A percentile compares a stretch with the other conserved stretches of the same genome.
phyloP scores from a whole-genome alignment of 1,140 invertebrate species.

The Anagrus nilaparvatae region DNA sequence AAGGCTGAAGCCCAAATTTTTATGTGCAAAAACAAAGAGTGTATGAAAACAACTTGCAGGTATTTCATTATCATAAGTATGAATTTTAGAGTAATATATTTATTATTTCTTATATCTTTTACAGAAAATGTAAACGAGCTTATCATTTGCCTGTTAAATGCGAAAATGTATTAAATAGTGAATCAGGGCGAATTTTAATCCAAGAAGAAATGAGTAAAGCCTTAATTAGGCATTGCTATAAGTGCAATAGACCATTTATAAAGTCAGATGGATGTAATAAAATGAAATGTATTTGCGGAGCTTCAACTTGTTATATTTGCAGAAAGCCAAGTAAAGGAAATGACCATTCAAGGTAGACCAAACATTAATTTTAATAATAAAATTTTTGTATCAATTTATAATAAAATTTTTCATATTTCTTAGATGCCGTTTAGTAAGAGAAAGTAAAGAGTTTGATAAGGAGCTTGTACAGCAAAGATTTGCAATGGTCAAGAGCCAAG shows the following conservation, averaged over 20 bases:
- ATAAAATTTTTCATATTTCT: no score
- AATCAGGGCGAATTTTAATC: conserved; percentile 44
- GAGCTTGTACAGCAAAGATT: no score
- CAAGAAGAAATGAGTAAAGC: conserved; percentile 57
- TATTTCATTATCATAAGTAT: conserved; percentile 10
- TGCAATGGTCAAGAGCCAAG: no score
- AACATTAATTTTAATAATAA: no score
- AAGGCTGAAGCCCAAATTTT: conserved; percentile 50
- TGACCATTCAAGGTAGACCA: no score
- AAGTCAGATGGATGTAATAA: conserved; percentile 58
- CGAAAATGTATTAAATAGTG: conserved; percentile 44
- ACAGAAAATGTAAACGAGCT: conserved; percentile 46
- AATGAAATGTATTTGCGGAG: conserved; percentile 56
- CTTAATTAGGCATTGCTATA: conserved; percentile 48
- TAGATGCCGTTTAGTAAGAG: no score
- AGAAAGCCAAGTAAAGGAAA: no score
- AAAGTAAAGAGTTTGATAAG: no score
- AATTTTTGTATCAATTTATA: no score
- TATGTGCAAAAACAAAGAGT: conserved; percentile 53
- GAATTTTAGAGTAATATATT: neutral
- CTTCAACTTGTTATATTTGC: conserved; percentile 58
- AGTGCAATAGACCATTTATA: conserved; percentile 47
- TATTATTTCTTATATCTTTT: conserved; percentile 1
- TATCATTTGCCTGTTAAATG: conserved; percentile 53
- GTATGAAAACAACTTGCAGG: conserved; percentile 55